Conservation (phyloP, 2,797 vertebrate species). For the Channa striata region DNA sequence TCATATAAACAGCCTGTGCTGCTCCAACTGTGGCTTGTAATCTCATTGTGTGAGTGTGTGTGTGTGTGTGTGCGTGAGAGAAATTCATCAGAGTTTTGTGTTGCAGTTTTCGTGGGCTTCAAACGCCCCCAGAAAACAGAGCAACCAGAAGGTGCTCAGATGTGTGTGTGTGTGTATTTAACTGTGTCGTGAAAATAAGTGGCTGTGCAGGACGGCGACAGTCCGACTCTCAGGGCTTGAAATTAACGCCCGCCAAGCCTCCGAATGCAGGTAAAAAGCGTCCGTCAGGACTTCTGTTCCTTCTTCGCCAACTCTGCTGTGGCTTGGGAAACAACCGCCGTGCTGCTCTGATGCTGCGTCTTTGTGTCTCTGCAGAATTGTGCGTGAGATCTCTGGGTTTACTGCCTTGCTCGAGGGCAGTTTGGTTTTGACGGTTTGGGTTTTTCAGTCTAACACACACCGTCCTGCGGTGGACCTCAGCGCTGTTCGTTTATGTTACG, state of each 20-base stretch:
- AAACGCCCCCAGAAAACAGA: conserved; percentile 57
- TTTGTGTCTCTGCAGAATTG: too few relatives aligned
- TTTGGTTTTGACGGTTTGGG: too few relatives aligned
- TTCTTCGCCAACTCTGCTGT: too few relatives aligned
- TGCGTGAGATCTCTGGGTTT: too few relatives aligned
- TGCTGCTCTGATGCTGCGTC: too few relatives aligned
- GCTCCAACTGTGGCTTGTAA: conserved; percentile 32
- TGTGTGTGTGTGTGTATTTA: conserved; percentile 26
- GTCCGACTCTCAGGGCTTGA: conserved; percentile 27
- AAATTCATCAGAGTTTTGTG: conserved; percentile 59
- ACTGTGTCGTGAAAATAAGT: conserved; percentile 24
- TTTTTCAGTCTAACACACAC: too few relatives aligned
- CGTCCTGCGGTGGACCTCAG: too few relatives aligned
- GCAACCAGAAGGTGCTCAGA: conserved; percentile 53
- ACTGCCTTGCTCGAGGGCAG: too few relatives aligned
- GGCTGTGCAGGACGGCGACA: conserved; percentile 33
- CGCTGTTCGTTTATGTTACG: too few relatives aligned
- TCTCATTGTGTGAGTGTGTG: conserved; percentile 23
- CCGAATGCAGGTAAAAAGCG: conserved; percentile 42
- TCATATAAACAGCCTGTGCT: conserved; percentile 48
- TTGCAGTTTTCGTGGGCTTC: conserved; percentile 63
- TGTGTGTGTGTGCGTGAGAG: conserved; percentile 15
- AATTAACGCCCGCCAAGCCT: conserved; percentile 46
- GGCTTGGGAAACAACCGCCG: too few relatives aligned
- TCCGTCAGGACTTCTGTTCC: too few relatives aligned